phyloP scores from a whole-genome alignment of 1,140 invertebrate species.

The Bombus sylvicola region DNA sequence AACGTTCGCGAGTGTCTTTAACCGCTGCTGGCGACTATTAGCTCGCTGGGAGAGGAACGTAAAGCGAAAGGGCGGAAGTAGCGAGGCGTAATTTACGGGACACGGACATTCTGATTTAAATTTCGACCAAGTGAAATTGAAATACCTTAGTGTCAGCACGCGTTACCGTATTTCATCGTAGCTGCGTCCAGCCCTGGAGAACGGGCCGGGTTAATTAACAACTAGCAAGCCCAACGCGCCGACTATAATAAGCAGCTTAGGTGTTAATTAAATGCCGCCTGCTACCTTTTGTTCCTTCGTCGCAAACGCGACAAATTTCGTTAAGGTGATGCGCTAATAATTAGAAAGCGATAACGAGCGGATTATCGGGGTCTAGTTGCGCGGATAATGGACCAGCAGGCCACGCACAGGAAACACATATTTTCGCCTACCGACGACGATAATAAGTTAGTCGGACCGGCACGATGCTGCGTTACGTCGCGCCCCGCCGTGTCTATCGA shows the following conservation, averaged over 20 bases:
- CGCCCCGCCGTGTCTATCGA: background rate
- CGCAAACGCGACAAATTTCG: conserved; percentile 53
- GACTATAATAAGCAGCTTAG: conserved; percentile 62
- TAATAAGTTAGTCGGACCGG: conserved; percentile 10
- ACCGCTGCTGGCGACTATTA: background rate
- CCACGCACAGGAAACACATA: background rate
- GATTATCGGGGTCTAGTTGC: conserved; percentile 34
- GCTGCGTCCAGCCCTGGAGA: conserved; percentile 24
- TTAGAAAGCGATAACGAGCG: conserved; percentile 28
- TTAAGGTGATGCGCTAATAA: conserved; percentile 54
- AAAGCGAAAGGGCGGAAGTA: background rate
- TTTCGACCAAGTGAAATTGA: conserved; percentile 53
- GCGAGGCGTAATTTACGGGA: conserved; percentile 24
- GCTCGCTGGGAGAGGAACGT: background rate
- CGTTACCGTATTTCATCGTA: conserved; percentile 47
- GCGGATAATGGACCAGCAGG: background rate
- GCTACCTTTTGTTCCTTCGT: conserved; percentile 24
- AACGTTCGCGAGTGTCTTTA: background rate
- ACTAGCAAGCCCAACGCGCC: conserved; percentile 25
- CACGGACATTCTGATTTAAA: conserved; percentile 42
- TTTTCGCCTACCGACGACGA: conserved; percentile 7
- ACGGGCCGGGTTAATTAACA: conserved; percentile 58
- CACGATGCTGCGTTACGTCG: too few species aligned
- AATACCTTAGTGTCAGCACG: conserved; percentile 36
- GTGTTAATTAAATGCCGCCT: conserved; percentile 55